Evolutionary conservation across 2,797 vertebrate species (phyloP), one percentile per base, ranked within the genome.

Genomic region (Danio choprae): DNA sequence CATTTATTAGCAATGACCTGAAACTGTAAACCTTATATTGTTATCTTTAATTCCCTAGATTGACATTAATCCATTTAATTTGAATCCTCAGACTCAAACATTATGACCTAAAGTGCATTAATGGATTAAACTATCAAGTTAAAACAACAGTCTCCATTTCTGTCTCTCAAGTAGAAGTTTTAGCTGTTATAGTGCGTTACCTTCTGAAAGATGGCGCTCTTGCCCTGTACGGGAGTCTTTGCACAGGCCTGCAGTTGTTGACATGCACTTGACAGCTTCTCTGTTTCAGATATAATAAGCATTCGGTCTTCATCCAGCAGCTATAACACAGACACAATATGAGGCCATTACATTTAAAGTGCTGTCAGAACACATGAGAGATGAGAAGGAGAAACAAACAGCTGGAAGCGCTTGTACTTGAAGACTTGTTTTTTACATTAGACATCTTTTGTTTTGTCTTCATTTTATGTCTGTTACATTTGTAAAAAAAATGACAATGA

Each of bases 191-290:
- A 29, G 16, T 77, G 7, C 38, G 13, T 55, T 94, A 99, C 98
- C 96, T 99, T 99, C 86, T 96, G 94, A 90, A 97, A 97, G 84
- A 93, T 96, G 90, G 96, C 95, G 78, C 92, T 93, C 95, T 98
- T 98, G 74, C 96, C 97, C 91, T 98, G 98, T 72, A 93, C 92
- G 20, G 94, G 92, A 62, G 94, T 90, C 89, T 94, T 97, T 69
- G 93, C 92, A 77, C 95, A 95, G 84, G 93, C 88, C 89, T 98
- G 97, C 74, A 99, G 94, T 89, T 98, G 96, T 55, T 96, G 97
- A 90, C 96, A 97, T 0, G 95, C 73, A 9, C 93, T 90, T 86
- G 92, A 86, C 86, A 99, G 92, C 86, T 96, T 98, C 90, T 99
- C 97, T 84, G 93, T 93, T 93, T 99, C 96, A 87, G 95, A 83